phyloP scores from a whole-genome alignment of 2,888 invertebrate genomes.

The Hypselothyrea guttata region DNA sequence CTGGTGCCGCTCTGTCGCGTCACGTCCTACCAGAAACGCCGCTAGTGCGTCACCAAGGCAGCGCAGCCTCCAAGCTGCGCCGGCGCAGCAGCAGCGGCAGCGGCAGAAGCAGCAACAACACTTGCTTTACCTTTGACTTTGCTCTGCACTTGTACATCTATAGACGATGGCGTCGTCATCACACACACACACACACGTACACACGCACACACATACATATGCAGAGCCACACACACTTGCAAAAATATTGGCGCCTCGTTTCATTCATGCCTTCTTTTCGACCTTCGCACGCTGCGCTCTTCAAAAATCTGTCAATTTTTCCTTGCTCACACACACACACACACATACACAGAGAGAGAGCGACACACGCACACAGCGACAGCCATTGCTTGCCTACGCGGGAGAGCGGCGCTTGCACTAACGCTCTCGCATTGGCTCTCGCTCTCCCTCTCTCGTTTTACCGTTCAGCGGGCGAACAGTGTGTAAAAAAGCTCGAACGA shows the following conservation, averaged over 20 bases:
- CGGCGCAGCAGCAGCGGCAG: slow-evolving; percentile 34
- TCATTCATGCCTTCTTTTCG: slow-evolving; percentile 70
- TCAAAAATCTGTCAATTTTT: slow-evolving; percentile 16
- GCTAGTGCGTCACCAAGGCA: slow-evolving; percentile 54
- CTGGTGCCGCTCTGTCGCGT: slow-evolving; percentile 64
- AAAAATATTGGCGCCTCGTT: slow-evolving; percentile 39
- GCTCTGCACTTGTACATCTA: slow-evolving; percentile 41
- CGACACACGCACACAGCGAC: slow-evolving; percentile 6
- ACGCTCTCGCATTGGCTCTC: slow-evolving; percentile 7
- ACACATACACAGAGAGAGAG: slow-evolving; percentile 7
- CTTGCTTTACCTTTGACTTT: slow-evolving; percentile 45
- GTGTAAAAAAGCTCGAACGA: slow-evolving; percentile 62
- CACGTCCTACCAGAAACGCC: slow-evolving; percentile 50
- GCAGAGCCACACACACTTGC: background rate
- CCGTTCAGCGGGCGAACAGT: slow-evolving; percentile 46
- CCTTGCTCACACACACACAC: slow-evolving; percentile 28
- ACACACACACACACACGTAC: slow-evolving; percentile 9
- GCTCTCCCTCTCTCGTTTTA: slow-evolving; percentile 44
- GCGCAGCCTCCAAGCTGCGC: slow-evolving; percentile 35
- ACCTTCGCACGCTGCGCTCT: slow-evolving; percentile 57
- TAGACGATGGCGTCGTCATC: slow-evolving; percentile 34
- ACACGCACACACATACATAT: slow-evolving; percentile 5
- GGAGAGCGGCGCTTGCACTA: background rate
- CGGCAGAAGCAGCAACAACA: slow-evolving; percentile 20
- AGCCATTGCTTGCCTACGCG: background rate